Evolutionary conservation across 2,888 invertebrate genomes (phyloP).

Genomic region (Odontocolon sp.): DNA sequence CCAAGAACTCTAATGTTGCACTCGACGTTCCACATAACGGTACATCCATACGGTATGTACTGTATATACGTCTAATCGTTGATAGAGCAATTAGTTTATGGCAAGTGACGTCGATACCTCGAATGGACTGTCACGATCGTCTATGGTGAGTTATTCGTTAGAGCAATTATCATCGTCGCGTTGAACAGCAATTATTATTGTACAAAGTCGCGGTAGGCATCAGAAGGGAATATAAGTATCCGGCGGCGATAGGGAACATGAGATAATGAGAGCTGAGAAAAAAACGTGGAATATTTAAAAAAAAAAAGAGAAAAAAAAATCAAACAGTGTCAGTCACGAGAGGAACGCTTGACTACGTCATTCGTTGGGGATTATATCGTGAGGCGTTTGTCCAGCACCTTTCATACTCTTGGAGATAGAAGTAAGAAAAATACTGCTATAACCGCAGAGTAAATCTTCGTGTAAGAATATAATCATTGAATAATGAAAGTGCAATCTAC

Average conservation of each 20-base stretch:
- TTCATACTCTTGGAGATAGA: conserved; percentile 4
- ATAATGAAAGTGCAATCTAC: conserved; percentile 54
- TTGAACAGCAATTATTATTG: conserved; percentile 48
- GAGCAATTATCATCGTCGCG: conserved; percentile 52
- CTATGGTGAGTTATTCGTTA: conserved; percentile 47
- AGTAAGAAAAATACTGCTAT: conserved; percentile 38
- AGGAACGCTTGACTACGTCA: conserved; percentile 33
- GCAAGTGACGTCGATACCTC: conserved; percentile 61
- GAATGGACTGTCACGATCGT: conserved; percentile 60
- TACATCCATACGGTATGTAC: conserved; percentile 1
- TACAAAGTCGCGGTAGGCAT: background rate
- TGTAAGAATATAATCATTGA: conserved; percentile 51
- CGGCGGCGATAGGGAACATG: conserved; percentile 12
- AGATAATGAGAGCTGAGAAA: conserved; percentile 35
- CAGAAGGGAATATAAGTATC: background rate
- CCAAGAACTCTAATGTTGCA: conserved; percentile 5
- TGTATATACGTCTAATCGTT: conserved; percentile 31
- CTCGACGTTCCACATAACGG: conserved; percentile 37
- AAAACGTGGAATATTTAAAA: conserved; percentile 30
- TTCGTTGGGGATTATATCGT: conserved; percentile 19
- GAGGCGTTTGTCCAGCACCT: background rate
- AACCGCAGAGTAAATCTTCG: conserved; percentile 47
- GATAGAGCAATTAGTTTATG: conserved; percentile 66
- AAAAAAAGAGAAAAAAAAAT: conserved; percentile 12
- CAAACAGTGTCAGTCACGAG: conserved; percentile 29